Evolutionary conservation across 2,797 vertebrate species (phyloP).

Genomic region (Taenioides sp.): DNA sequence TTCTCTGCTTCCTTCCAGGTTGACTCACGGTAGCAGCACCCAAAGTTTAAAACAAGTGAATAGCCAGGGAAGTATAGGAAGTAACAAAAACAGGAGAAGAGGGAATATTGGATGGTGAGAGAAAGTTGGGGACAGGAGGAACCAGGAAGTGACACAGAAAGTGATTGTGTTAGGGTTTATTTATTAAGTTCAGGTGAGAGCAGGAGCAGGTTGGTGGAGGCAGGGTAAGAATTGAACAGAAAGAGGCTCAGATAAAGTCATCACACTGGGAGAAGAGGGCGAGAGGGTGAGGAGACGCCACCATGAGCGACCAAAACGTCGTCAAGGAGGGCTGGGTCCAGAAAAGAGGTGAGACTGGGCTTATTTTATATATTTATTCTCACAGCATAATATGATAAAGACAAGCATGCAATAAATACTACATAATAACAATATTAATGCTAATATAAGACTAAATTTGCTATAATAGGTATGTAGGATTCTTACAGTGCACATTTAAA

Average conservation of each 20-base stretch:
- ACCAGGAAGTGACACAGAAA: constrained; percentile 29
- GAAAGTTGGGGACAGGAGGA: constrained; percentile 32
- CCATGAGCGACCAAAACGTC: constrained; percentile 83
- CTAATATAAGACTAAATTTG: too few species aligned
- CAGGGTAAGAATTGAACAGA: constrained; percentile 28
- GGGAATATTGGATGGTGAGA: constrained; percentile 5
- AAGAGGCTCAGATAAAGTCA: constrained; percentile 40
- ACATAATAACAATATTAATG: too few species aligned
- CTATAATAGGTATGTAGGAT: too few species aligned
- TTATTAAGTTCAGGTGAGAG: constrained; percentile 23
- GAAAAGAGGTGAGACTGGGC: constrained; percentile 72
- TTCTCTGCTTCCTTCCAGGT: constrained; percentile 66
- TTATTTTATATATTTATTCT: neutral
- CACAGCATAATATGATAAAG: neutral
- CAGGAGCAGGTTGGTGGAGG: constrained; percentile 29
- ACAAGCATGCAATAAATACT: neutral
- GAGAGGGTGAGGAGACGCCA: constrained; percentile 60
- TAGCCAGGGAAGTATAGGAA: constrained; percentile 20
- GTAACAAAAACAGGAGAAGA: neutral
- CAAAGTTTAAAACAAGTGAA: constrained; percentile 26
- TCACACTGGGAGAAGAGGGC: constrained; percentile 70
- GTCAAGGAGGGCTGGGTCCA: constrained; percentile 84
- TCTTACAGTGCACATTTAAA: too few species aligned
- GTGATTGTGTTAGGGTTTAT: constrained; percentile 29
- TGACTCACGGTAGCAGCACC: constrained; percentile 57